phyloP scores from a whole-genome alignment of 1,140 invertebrate genomes.

The Penaeus vannamei region DNA sequence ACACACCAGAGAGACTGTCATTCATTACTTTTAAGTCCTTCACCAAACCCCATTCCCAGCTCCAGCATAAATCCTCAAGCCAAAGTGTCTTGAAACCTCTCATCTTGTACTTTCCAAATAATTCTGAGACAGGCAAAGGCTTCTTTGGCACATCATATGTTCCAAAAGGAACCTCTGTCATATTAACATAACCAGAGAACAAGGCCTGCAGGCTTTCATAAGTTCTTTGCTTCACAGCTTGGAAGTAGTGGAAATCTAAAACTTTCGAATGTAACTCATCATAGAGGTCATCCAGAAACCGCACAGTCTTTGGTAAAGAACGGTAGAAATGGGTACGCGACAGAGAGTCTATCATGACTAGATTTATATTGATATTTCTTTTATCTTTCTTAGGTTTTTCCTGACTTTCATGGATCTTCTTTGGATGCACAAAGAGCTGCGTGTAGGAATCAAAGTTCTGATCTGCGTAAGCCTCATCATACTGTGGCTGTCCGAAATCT shows the following conservation, averaged over 20 bases:
- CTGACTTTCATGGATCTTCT: constrained; percentile 6
- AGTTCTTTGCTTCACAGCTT: constrained; percentile 70
- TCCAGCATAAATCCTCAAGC: constrained; percentile 71
- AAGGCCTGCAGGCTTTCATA: constrained; percentile 70
- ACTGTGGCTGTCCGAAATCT: constrained; percentile 46
- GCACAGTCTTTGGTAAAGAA: constrained; percentile 70
- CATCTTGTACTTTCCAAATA: constrained; percentile 68
- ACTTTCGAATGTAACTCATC: constrained; percentile 65
- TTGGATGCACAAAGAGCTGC: constrained; percentile 52
- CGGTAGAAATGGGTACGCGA: constrained; percentile 71
- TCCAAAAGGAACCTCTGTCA: constrained; percentile 69
- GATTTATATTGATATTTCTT: constrained; percentile 69
- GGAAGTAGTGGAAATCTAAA: constrained; percentile 70
- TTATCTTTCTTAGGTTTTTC: neutral
- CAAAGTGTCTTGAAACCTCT: constrained; percentile 70
- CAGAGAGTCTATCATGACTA: constrained; percentile 71
- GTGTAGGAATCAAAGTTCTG: constrained; percentile 34
- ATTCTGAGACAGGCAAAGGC: constrained; percentile 68
- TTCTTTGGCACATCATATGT: constrained; percentile 68
- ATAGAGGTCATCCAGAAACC: constrained; percentile 52
- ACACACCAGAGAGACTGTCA: constrained; percentile 59
- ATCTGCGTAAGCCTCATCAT: constrained; percentile 47
- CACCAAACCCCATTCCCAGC: constrained; percentile 71
- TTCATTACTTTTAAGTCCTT: constrained; percentile 70
- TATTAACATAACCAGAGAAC: constrained; percentile 68